Evolutionary conservation across 37 sponge, comb jelly and placozoan species (phyloP).

Genomic region (Halisarca cf. caerulea): DNA sequence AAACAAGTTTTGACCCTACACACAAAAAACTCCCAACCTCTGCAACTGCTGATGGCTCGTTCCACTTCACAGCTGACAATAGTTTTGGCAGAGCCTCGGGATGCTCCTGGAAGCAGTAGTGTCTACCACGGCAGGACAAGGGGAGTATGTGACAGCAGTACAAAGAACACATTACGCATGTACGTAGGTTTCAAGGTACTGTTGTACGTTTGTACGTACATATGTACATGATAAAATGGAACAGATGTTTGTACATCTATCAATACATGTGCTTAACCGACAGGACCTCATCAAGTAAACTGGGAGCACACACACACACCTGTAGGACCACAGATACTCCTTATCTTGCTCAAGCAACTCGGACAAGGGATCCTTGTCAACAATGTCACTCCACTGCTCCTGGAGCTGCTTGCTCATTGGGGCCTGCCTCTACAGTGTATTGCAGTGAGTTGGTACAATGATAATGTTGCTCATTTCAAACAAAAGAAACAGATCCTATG

Average conservation of each 20-base stretch:
- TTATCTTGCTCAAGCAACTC: conserved; percentile 76
- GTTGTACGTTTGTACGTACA: too few relatives aligned
- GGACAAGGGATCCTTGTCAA: conserved; percentile 74
- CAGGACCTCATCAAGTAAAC: neutral
- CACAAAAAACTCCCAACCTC: too few relatives aligned
- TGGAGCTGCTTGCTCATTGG: conserved; percentile 11
- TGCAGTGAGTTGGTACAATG: neutral
- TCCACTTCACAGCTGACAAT: conserved; percentile 79
- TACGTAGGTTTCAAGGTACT: too few relatives aligned
- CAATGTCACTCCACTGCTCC: conserved; percentile 58
- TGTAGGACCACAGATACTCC: conserved; percentile 85
- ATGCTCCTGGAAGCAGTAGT: neutral
- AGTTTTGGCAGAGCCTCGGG: conserved; percentile 69
- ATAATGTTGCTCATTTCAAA: neutral
- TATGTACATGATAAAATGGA: neutral
- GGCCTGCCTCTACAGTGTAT: neutral
- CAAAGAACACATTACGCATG: neutral
- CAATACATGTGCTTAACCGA: neutral
- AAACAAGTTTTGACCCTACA: neutral
- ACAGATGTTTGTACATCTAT: too few relatives aligned
- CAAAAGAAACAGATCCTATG: neutral
- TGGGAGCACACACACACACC: conserved; percentile 28
- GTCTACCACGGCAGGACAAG: neutral
- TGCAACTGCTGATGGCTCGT: conserved; percentile 68
- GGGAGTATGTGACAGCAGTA: neutral